Evolutionary conservation across 2,113 vertebrate genomes (phyloP).

Genomic region (Coptodon bakossiorum): DNA sequence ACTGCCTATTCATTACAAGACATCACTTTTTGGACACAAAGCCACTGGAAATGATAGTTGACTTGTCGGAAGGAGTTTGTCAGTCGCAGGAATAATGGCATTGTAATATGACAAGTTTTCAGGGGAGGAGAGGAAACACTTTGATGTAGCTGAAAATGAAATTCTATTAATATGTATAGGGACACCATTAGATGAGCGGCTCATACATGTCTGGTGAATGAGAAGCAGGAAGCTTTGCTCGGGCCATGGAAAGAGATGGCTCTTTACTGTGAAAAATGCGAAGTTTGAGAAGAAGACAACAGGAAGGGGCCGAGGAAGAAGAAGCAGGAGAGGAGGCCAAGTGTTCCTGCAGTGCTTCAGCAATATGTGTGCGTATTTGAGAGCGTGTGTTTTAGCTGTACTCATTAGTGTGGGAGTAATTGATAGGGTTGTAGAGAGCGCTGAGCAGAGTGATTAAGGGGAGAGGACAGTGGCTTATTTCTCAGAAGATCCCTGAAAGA

Average conservation of each 20-base stretch:
- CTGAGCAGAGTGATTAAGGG: conserved; percentile 67
- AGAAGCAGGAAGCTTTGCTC: conserved; percentile 34
- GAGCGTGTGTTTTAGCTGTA: conserved; percentile 37
- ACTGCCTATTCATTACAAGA: conserved; percentile 38
- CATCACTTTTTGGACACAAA: conserved; percentile 50
- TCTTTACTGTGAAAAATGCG: conserved; percentile 15
- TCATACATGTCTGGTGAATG: conserved; percentile 58
- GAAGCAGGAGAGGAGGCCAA: conserved; percentile 26
- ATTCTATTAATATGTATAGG: conserved; percentile 67
- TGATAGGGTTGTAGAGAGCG: conserved; percentile 66
- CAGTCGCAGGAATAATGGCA: conserved; percentile 50
- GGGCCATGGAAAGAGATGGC: neutral
- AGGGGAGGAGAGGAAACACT: conserved; percentile 52
- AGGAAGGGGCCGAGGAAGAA: neutral
- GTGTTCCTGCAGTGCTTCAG: conserved; percentile 7
- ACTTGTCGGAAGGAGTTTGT: conserved; percentile 50
- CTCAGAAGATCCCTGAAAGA: conserved; percentile 62
- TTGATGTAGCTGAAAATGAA: conserved; percentile 57
- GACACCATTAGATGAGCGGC: conserved; percentile 46
- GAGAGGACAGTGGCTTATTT: conserved; percentile 57
- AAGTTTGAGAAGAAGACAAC: neutral
- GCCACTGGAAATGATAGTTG: conserved; percentile 48
- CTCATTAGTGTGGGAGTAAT: conserved; percentile 71
- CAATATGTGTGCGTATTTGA: conserved; percentile 7
- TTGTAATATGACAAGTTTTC: conserved; percentile 59